These are phyloP conservation scores for Cremastobaeus sp. DNA, from an alignment of 2,888 invertebrate genomes.

Conservation along the genomic window DNA sequence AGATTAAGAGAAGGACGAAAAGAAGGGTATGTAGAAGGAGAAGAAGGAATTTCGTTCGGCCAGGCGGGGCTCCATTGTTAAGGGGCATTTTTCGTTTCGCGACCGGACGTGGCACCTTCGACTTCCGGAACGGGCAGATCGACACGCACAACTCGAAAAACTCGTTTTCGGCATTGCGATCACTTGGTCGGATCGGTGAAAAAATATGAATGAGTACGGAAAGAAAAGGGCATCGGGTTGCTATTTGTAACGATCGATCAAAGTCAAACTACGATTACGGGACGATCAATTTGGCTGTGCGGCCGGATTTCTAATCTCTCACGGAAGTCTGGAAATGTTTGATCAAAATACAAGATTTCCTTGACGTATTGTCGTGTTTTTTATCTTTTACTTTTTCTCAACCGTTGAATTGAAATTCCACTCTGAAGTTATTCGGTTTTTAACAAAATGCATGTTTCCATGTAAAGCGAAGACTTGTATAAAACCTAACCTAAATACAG, in stretches of 20 bases:
- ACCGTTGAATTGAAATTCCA: slow-evolving; percentile 6
- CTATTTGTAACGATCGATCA: slow-evolving; percentile 41
- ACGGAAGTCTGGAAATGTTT: slow-evolving; percentile 1
- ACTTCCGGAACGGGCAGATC: slow-evolving; percentile 64
- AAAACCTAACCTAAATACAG: no score
- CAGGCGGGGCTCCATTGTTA: slow-evolving; percentile 41
- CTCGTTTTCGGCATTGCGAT: slow-evolving; percentile 55
- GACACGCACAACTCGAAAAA: slow-evolving; percentile 61
- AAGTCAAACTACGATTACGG: slow-evolving; percentile 41
- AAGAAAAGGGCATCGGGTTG: slow-evolving; percentile 7
- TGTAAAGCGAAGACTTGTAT: no score
- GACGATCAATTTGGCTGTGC: slow-evolving; percentile 9
- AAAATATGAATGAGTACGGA: background rate
- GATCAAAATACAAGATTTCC: background rate
- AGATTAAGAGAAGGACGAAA: background rate
- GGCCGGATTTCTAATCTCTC: background rate
- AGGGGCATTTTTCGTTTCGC: slow-evolving; percentile 36
- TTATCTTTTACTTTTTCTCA: no score
- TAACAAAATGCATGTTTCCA: no score
- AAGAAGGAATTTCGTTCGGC: slow-evolving; percentile 14
- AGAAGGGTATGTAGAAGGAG: background rate
- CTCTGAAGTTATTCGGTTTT: background rate
- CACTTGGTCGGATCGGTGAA: background rate
- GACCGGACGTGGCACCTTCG: slow-evolving; percentile 52
- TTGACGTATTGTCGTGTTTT: no score